Base-by-base conservation (phyloP, 2,888 invertebrate genomes). In the Ashinkailepas kermadecensis region DNA sequence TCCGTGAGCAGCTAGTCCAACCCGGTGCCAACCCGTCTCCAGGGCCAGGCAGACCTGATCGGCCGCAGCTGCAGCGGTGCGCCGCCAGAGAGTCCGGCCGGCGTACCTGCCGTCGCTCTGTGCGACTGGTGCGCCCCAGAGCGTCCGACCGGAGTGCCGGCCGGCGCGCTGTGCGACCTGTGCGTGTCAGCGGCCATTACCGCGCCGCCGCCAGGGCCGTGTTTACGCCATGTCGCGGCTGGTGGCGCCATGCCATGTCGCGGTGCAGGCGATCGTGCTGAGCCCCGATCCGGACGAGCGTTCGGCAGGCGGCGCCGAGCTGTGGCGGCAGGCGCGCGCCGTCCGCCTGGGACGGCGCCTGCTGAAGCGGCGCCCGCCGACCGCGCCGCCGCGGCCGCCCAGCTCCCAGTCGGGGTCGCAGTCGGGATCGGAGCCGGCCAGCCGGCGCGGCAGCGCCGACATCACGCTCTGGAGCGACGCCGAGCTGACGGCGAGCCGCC, bases 191-290 rank as follows among this genome's bases (percentile, higher is more conserved):
- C 65, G 65, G 59, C 59, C 59, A 59, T 59, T 59, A 59, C 7
- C 15, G 59, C 11, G 12, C 23, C n/a, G 65, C 23, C 23, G n/a
- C 18, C 7, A 23, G 8, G 65, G 10, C 7, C 15, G 23, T 23
- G 65, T 65, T 23, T 8, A 23, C 65, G 23, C 23, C 23, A 65
- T 80, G 80, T 58, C 64, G 80, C 64, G 62, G 0, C 64, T 64
- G 81, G 81, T 81, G 65, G 81, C 65, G 65, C 62, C 12, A 3
- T n/a, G n/a, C n/a, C n/a, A n/a, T n/a, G n/a, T n/a, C n/a, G n/a
- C n/a, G n/a, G 81, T 81, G 23, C n/a, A 65, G 81, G 81, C 65
- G 23, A 64, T 81, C 9, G 81, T 64, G 65, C 62, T 81, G 64
- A 67, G 62, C 39, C 64, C 65, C 8, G 64, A 65, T 54, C 64